Percentiles rank a stretch among this genome's conserved stretches.
These are phyloP conservation scores for Eupeodes latifasciatus DNA, from an alignment of 2,888 invertebrate species.

Conservation along the genomic window DNA sequence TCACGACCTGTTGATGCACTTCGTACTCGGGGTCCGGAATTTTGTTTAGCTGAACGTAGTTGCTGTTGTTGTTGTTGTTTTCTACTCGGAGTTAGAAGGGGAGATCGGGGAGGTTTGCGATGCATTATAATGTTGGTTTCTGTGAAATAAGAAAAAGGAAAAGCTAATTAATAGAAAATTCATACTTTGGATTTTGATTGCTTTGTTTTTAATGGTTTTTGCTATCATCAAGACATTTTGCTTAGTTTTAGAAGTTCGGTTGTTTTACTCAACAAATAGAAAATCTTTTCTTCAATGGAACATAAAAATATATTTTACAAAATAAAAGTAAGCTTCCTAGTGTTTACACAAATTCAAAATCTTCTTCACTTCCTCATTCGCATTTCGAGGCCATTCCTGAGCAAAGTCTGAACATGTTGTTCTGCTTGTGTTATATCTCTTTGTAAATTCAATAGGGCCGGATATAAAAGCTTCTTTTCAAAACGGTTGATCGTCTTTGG, in stretches of 20 bases:
- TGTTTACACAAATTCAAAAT: neutral
- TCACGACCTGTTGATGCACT: conserved; percentile 95
- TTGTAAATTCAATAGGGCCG: conserved; percentile 70
- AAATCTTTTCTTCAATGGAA: neutral
- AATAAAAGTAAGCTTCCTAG: neutral
- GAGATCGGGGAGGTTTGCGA: conserved; percentile 80
- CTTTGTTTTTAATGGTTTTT: too few relatives aligned
- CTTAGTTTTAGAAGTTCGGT: too few relatives aligned
- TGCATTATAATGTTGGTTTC: conserved; percentile 80
- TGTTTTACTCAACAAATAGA: too few relatives aligned
- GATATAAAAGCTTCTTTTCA: conserved; percentile 71
- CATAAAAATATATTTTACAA: neutral
- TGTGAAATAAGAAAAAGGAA: conserved; percentile 41
- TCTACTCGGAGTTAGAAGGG: conserved; percentile 52
- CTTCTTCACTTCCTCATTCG: conserved; percentile 27
- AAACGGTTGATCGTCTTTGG: conserved; percentile 68
- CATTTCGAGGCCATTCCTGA: conserved; percentile 40
- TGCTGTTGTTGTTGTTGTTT: conserved; percentile 62
- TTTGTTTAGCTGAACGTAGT: conserved; percentile 74
- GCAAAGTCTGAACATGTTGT: conserved; percentile 58
- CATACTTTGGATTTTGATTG: too few relatives aligned
- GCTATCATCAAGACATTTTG: too few relatives aligned
- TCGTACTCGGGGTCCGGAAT: conserved; percentile 88
- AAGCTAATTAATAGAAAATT: neutral
- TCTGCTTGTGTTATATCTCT: conserved; percentile 72